Evolutionary conservation across 2,888 invertebrate genomes (phyloP).

Genomic region (Agrilus biguttatus): DNA sequence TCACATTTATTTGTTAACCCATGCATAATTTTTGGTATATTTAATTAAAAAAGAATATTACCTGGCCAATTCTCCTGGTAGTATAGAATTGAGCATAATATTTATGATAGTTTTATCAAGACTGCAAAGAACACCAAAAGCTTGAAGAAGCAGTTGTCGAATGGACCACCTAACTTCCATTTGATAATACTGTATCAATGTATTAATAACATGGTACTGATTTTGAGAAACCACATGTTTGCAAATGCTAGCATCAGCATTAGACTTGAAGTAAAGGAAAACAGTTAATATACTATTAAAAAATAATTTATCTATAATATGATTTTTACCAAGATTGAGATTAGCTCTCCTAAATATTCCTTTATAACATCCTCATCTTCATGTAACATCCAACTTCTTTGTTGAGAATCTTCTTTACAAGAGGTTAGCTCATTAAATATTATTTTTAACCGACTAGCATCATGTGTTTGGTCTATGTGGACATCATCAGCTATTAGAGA

Average conservation of each 20-base stretch:
- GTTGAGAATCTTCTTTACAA: slow-evolving; percentile 90
- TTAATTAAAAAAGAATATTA: no score
- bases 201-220: slow-evolving; percentile 69
- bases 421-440: slow-evolving; percentile 73
- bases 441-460: slow-evolving; percentile 67
- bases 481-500: slow-evolving; percentile 44
- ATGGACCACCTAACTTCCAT: slow-evolving; percentile 88
- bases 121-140: slow-evolving; percentile 78
- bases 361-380: slow-evolving; percentile 85
- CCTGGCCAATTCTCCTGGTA: slow-evolving; percentile 83
- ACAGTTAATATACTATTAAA: neutral
- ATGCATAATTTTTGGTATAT: no score
- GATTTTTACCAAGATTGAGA: slow-evolving; percentile 59
- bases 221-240: slow-evolving; percentile 72
- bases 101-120: slow-evolving; percentile 68
- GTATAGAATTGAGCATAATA: slow-evolving; percentile 71
- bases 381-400: slow-evolving; percentile 88
- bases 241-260: slow-evolving; percentile 81
- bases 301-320: neutral
- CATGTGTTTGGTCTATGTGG: slow-evolving; percentile 68
- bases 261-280: slow-evolving; percentile 47
- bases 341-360: slow-evolving; percentile 68
- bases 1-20: neutral
- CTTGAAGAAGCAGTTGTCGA: slow-evolving; percentile 65
- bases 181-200: slow-evolving; percentile 86